A percentile compares a stretch with the other conserved stretches of the same genome.
phyloP scores from a whole-genome alignment of 2,888 invertebrate genomes.

The Athripsodes cinereus region DNA sequence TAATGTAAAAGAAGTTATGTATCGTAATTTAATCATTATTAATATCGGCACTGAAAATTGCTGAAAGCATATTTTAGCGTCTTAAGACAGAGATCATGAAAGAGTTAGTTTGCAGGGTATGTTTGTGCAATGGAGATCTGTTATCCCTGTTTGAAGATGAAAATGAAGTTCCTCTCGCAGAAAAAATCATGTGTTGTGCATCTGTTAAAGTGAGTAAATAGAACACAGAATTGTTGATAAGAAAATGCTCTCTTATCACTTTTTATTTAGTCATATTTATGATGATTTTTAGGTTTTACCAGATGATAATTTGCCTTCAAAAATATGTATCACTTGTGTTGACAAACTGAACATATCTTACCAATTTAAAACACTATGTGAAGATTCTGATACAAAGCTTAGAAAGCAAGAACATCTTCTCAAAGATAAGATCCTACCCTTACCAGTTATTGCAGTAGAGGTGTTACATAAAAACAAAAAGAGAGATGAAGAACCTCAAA shows the following conservation, averaged over 20 bases:
- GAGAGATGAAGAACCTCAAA: not conserved
- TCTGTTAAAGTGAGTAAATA: slow-evolving; percentile 19
- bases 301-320: slow-evolving; percentile 23
- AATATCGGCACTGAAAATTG: no score
- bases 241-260: not conserved
- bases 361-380: slow-evolving; percentile 25
- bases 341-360: slow-evolving; percentile 22
- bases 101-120: slow-evolving; percentile 16
- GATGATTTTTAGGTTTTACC: slow-evolving; percentile 22
- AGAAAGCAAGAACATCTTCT: slow-evolving; percentile 3
- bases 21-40: no score
- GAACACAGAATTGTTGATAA: no score
- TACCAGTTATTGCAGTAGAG: no score
- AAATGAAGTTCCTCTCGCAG: slow-evolving; percentile 15
- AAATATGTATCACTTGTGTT: slow-evolving; percentile 21
- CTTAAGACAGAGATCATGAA: no score
- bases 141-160: slow-evolving; percentile 17
- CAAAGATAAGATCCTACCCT: not conserved
- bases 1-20: no score
- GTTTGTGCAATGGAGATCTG: slow-evolving; percentile 15
- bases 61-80: no score
- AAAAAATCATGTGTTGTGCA: slow-evolving; percentile 24
- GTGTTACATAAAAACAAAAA: not conserved
- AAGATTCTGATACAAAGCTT: slow-evolving; percentile 22
- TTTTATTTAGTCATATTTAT: not conserved